Evolutionary conservation across 2,888 invertebrate species (phyloP).

Genomic region (Perithous albicinctus): DNA sequence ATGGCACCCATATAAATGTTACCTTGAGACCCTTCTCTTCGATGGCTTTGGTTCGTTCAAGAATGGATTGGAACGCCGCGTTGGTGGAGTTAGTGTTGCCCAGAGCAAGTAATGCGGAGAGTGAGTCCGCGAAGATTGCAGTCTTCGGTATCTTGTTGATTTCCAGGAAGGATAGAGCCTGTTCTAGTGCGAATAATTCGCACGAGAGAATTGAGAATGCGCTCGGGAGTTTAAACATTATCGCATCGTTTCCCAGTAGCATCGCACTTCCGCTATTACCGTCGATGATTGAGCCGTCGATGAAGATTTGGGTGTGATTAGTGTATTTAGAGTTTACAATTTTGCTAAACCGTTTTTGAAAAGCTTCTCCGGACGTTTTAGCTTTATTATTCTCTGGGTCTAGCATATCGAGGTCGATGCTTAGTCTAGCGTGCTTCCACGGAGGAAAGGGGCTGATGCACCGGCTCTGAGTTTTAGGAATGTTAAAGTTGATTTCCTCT

Average conservation of each 20-base stretch:
- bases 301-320: too few species aligned
- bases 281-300: too few species aligned
- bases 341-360: too few species aligned
- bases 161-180: conserved; percentile 1
- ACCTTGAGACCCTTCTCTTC: too few species aligned
- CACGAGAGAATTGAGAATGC: too few species aligned
- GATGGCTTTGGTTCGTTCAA: too few species aligned
- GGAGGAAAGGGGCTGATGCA: neutral
- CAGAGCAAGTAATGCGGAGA: neutral
- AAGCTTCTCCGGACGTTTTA: too few species aligned
- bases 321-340: too few species aligned
- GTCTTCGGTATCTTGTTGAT: neutral
- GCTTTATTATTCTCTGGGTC: neutral
- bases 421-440: neutral
- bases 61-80: neutral
- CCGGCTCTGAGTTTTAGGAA: neutral
- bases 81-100: neutral
- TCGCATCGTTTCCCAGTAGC: neutral
- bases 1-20: too few species aligned
- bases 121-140: conserved; percentile 21
- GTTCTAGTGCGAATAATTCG: conserved; percentile 2
- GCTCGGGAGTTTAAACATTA: conserved; percentile 21
- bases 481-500: conserved; percentile 4
- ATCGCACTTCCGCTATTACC: neutral
- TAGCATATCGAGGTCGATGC: neutral